These are phyloP conservation scores for Enteromius argenteus DNA, from an alignment of 2,797 vertebrate species.

Conservation along the genomic window DNA sequence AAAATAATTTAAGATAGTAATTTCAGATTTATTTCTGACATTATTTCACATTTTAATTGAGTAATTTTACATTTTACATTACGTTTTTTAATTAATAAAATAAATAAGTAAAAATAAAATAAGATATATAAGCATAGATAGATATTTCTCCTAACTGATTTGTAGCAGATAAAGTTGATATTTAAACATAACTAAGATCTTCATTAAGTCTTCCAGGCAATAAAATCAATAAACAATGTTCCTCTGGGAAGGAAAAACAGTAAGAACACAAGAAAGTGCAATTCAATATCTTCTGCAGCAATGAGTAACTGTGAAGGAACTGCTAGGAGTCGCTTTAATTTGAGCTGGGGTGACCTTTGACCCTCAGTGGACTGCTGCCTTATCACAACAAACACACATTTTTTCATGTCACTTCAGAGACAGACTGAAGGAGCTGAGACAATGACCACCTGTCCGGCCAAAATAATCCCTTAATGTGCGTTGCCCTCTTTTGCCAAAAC, in stretches of 20 bases:
- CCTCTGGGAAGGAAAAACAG: not conserved
- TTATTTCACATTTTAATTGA: not conserved
- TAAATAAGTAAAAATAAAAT: not conserved
- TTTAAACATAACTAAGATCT: not conserved
- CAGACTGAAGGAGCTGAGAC: constrained; percentile 39
- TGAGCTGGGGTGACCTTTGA: constrained; percentile 71
- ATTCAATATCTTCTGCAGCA: not conserved
- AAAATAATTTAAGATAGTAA: not conserved
- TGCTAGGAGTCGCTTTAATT: constrained; percentile 54
- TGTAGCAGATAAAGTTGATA: not conserved
- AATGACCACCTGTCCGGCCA: constrained; percentile 70
- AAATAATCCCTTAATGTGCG: constrained; percentile 65
- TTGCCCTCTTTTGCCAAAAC: constrained; percentile 62
- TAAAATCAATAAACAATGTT: not conserved
- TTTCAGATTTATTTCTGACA: not conserved
- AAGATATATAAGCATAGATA: not conserved
- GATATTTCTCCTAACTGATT: not conserved
- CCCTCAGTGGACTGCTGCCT: constrained; percentile 62
- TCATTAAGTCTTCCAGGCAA: not conserved
- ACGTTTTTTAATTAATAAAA: not conserved
- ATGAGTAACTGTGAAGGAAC: constrained; percentile 10
- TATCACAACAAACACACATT: constrained; percentile 74
- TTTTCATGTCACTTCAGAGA: constrained; percentile 66
- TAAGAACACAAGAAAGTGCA: not conserved
- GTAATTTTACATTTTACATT: not conserved